Conservation (phyloP, 2,888 invertebrate species). For the Andrena trimmerana region DNA sequence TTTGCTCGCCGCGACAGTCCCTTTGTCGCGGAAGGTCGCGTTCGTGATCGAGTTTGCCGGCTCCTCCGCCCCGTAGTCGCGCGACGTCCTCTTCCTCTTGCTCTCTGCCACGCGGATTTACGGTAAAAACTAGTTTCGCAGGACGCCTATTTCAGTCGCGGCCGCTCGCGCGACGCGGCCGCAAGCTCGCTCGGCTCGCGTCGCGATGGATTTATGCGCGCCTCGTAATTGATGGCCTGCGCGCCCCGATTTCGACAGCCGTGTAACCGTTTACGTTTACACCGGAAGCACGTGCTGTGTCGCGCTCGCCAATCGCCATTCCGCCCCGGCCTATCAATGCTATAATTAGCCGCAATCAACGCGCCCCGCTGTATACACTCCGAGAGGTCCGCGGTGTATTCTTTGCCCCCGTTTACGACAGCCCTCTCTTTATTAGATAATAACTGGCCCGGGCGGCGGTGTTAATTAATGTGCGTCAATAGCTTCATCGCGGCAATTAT, state of each 20-base stretch:
- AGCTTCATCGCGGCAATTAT: neutral
- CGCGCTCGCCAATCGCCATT: slow-evolving; percentile 1
- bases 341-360: slow-evolving; percentile 63
- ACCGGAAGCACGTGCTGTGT: slow-evolving; percentile 45
- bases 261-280: slow-evolving; percentile 45
- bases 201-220: slow-evolving; percentile 70
- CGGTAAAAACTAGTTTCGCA: slow-evolving; percentile 81
- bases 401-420: neutral
- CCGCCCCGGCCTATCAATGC: slow-evolving; percentile 38
- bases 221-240: slow-evolving; percentile 62
- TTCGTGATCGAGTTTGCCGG: slow-evolving; percentile 40
- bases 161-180: slow-evolving; percentile 48
- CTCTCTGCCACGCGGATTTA: slow-evolving; percentile 69
- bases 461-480: slow-evolving; percentile 22
- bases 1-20: slow-evolving; percentile 45
- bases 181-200: slow-evolving; percentile 65
- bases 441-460: neutral
- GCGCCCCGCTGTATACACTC: neutral
- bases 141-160: slow-evolving; percentile 74
- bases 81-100: slow-evolving; percentile 64
- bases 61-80: slow-evolving; percentile 33
- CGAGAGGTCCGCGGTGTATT: neutral
- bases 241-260: slow-evolving; percentile 61
- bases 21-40: slow-evolving; percentile 69
- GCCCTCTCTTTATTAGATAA: slow-evolving; percentile 8